phyloP scores from a whole-genome alignment of 2,113 vertebrate species.

The Zapornia atra region DNA sequence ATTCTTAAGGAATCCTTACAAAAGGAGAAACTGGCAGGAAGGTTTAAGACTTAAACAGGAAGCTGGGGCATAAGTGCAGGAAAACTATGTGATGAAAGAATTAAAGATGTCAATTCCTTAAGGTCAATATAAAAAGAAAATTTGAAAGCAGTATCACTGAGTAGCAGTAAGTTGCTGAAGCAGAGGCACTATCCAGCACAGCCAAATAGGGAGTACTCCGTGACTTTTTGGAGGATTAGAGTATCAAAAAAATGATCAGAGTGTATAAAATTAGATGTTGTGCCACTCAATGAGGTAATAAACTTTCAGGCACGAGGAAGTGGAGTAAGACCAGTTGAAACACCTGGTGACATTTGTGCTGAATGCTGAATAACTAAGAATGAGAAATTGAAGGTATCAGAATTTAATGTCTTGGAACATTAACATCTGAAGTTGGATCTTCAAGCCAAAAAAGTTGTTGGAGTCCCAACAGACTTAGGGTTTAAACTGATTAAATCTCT shows the following conservation, averaged over 20 bases:
- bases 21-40: not conserved
- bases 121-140: not conserved
- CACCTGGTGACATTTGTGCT: not conserved
- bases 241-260: not conserved
- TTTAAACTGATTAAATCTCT: not conserved
- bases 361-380: not conserved
- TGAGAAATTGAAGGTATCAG: not conserved
- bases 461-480: not conserved
- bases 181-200: not conserved
- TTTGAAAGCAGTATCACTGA: not conserved
- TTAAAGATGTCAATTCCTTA: not conserved
- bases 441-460: not conserved
- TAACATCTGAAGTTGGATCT: not conserved
- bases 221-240: not conserved
- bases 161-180: not conserved
- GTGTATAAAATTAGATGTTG: not conserved
- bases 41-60: not conserved
- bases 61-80: not conserved
- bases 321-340: not conserved
- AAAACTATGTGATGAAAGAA: not conserved
- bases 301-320: not conserved
- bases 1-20: not conserved
- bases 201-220: not conserved
- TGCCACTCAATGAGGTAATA: not conserved
- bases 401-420: slow-evolving; percentile 5